These are phyloP conservation scores for Ophioninae sp. DNA, from an alignment of 2,888 invertebrate genomes.

Conservation along the genomic window DNA sequence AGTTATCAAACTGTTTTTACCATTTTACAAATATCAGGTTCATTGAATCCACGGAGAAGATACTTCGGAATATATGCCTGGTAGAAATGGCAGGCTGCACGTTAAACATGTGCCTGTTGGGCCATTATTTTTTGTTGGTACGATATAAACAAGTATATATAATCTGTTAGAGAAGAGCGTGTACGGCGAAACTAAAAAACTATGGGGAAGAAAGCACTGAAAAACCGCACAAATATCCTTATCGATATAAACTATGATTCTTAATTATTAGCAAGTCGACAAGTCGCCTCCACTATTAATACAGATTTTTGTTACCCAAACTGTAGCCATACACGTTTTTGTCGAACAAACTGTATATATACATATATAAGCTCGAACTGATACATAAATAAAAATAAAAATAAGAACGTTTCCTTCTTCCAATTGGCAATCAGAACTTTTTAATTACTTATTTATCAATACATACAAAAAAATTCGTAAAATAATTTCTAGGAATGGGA, in stretches of 20 bases:
- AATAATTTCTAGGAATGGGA: constrained; percentile 58
- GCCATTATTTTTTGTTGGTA: constrained; percentile 66
- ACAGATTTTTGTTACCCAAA: no score
- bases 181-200: no score
- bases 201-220: no score
- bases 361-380: neutral
- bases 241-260: no score
- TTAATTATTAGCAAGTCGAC: no score
- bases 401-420: no score
- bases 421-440: neutral
- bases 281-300: no score
- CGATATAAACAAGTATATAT: neutral
- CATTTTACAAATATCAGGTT: constrained; percentile 45
- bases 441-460: neutral
- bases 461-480: neutral
- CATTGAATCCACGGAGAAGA: constrained; percentile 49
- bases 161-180: no score
- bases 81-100: constrained; percentile 66
- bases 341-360: no score
- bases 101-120: constrained; percentile 64
- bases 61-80: constrained; percentile 64
- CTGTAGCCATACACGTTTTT: no score
- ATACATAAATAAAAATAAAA: neutral
- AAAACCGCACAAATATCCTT: no score
- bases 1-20: neutral